Percentiles rank a stretch among this genome's conserved stretches.
These are phyloP conservation scores for Drosophila mimica DNA, from an alignment of 2,888 invertebrate species.

Conservation along the genomic window DNA sequence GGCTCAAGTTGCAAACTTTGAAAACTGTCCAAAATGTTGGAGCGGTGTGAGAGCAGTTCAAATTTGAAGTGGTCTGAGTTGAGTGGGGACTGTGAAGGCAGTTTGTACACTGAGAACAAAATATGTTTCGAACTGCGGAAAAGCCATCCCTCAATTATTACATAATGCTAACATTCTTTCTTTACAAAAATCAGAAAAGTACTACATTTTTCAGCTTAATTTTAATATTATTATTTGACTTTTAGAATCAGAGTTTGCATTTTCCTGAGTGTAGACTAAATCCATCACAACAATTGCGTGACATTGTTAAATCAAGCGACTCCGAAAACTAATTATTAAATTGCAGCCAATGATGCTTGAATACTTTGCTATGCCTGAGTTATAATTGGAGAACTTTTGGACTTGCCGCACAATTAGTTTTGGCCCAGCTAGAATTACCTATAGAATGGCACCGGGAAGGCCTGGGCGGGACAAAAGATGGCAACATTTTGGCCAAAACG, in stretches of 20 bases:
- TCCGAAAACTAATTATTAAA: conserved; percentile 50
- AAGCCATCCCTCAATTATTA: neutral
- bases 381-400: conserved; percentile 49
- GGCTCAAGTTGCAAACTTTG: conserved; percentile 39
- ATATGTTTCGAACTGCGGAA: neutral
- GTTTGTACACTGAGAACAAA: neutral
- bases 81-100: too few relatives aligned
- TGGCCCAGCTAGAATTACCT: conserved; percentile 82
- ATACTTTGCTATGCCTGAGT: conserved; percentile 39
- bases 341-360: conserved; percentile 63
- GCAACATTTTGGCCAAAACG: conserved; percentile 86
- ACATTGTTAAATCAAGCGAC: conserved; percentile 53
- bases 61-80: conserved; percentile 21
- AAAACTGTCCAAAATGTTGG: conserved; percentile 57
- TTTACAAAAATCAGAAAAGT: neutral
- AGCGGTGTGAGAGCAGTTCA: conserved; percentile 23
- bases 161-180: neutral
- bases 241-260: neutral
- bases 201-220: neutral
- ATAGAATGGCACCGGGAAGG: conserved; percentile 86
- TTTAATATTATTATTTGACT: neutral
- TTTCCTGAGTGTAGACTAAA: neutral
- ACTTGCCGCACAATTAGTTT: conserved; percentile 15
- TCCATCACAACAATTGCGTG: conserved; percentile 42
- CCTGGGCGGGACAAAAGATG: conserved; percentile 88